Percentiles rank a stretch among this genome's conserved stretches.
phyloP scores from a whole-genome alignment of 2,113 vertebrate genomes.

The Ciconia boyciana region DNA sequence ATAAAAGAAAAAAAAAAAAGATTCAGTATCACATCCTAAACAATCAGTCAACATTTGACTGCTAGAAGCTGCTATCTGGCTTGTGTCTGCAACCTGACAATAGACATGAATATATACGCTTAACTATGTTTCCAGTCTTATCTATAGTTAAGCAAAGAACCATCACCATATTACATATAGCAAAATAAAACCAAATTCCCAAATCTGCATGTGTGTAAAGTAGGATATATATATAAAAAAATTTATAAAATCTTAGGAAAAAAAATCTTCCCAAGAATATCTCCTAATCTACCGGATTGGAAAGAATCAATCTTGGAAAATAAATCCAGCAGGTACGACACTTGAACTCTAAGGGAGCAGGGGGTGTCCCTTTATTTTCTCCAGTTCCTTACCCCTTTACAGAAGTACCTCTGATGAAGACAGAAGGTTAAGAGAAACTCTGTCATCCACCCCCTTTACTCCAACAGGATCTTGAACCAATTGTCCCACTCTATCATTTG shows the following conservation, averaged over 20 bases:
- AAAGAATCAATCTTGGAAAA: not conserved
- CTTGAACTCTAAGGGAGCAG: not conserved
- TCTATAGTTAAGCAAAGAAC: not conserved
- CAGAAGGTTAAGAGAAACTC: not conserved
- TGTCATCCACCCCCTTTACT: not conserved
- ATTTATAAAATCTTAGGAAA: not conserved
- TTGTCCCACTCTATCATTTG: not conserved
- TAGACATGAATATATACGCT: not conserved
- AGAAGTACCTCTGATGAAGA: not conserved
- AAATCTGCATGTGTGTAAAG: not conserved
- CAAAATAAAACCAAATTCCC: not conserved
- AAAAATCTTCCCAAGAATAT: not conserved
- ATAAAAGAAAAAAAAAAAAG: accelerated
- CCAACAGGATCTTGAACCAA: not conserved
- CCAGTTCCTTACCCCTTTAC: not conserved
- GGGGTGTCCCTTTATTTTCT: not conserved
- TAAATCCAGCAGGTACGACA: not conserved
- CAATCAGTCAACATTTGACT: not conserved
- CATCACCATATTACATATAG: not conserved
- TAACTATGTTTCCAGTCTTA: not conserved
- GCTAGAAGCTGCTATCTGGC: not conserved
- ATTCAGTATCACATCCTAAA: not conserved
- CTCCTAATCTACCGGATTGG: not conserved
- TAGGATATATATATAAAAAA: not conserved
- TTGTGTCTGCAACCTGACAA: not conserved